Conservation (phyloP, 2,113 vertebrate species). For the Recurvirostra avosetta region DNA sequence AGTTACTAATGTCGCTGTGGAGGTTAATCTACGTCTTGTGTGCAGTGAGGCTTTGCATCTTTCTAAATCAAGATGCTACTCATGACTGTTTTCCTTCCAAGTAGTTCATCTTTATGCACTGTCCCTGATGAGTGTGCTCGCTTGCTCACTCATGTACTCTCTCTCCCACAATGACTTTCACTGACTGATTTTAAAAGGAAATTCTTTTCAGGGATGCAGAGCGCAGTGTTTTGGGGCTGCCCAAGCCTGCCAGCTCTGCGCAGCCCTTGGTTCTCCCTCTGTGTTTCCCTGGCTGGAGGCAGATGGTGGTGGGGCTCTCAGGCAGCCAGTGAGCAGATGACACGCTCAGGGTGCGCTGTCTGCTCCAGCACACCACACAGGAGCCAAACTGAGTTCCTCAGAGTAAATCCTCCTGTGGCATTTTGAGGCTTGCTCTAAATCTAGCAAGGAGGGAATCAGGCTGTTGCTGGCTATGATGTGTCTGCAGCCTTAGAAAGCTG, state of each 20-base stretch:
- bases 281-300: background rate
- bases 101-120: background rate
- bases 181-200: background rate
- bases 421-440: background rate
- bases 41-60: background rate
- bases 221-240: rapidly evolving
- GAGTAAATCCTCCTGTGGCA: background rate
- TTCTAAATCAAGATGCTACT: background rate
- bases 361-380: background rate
- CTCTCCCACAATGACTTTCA: background rate
- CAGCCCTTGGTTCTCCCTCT: background rate
- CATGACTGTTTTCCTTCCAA: background rate
- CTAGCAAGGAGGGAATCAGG: background rate
- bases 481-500: background rate
- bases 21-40: background rate
- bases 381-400: background rate
- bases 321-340: background rate
- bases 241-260: background rate
- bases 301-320: background rate
- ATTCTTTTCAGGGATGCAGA: background rate
- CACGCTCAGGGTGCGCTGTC: rapidly evolving
- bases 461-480: background rate
- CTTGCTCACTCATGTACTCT: background rate
- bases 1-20: background rate
- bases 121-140: rapidly evolving